A percentile compares a stretch with the other conserved stretches of the same genome.
These are phyloP conservation scores for Apteryx owenii DNA, from an alignment of 2,113 vertebrate genomes.

Conservation along the genomic window DNA sequence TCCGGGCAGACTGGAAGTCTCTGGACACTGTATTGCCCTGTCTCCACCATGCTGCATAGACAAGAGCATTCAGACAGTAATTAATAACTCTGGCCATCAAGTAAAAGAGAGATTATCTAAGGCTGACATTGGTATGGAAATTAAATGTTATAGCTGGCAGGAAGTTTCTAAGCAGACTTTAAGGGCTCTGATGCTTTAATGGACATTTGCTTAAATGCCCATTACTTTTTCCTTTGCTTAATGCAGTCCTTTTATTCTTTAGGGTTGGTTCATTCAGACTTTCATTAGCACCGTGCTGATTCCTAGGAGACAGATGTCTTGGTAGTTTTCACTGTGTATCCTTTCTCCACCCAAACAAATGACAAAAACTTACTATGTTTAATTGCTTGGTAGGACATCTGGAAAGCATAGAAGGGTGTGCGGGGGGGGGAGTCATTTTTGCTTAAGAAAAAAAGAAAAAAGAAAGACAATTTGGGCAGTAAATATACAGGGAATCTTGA, in stretches of 20 bases:
- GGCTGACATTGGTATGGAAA: neutral
- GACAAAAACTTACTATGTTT: neutral
- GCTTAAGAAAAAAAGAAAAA: neutral
- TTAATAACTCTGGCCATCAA: conserved; percentile 10
- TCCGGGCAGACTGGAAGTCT: neutral
- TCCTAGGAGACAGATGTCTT: neutral
- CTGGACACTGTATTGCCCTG: neutral
- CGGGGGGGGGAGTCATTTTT: neutral
- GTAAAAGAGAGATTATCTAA: neutral
- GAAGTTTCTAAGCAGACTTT: neutral
- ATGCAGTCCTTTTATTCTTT: neutral
- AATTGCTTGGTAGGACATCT: neutral
- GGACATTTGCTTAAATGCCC: neutral
- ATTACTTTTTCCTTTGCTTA: neutral
- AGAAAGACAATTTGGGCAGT: neutral
- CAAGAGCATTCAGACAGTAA: conserved; percentile 8
- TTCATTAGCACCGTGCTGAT: neutral
- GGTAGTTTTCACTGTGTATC: neutral
- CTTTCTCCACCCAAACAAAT: neutral
- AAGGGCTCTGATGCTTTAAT: neutral
- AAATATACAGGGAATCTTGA: neutral
- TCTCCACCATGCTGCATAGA: neutral
- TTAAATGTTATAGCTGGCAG: conserved; percentile 7
- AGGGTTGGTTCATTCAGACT: neutral
- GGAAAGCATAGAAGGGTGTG: neutral